Percentiles rank a stretch among this genome's conserved stretches.
phyloP scores from a whole-genome alignment of 2,888 invertebrate species.

The Nowickia ferox region DNA sequence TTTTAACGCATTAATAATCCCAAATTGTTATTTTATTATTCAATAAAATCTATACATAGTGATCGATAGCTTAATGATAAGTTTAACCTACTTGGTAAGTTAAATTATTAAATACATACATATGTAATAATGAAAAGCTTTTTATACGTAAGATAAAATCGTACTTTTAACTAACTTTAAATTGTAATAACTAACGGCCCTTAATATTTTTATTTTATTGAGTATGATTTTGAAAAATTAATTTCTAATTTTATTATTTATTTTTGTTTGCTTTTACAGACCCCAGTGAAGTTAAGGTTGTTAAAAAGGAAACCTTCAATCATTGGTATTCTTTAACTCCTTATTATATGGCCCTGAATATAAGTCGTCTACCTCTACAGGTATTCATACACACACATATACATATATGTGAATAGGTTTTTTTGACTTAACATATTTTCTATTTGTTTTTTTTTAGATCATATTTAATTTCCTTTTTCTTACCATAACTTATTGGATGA shows the following conservation, averaged over 20 bases:
- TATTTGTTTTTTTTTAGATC: conserved; percentile 81
- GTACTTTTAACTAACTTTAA: no score
- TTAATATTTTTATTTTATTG: no score
- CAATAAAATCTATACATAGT: no score
- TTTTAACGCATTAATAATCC: no score
- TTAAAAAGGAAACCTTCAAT: conserved; percentile 88
- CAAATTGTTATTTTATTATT: no score
- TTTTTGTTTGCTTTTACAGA: conserved; percentile 81
- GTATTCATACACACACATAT: conserved; percentile 74
- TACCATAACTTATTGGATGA: conserved; percentile 86
- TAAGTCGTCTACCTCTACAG: conserved; percentile 86
- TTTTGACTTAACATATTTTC: background rate
- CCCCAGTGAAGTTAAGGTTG: conserved; percentile 87
- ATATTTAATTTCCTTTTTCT: conserved; percentile 86
- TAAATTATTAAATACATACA: no score
- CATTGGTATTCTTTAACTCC: conserved; percentile 87
- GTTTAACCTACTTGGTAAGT: no score
- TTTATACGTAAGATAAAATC: no score
- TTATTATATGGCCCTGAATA: conserved; percentile 86
- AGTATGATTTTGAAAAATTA: background rate
- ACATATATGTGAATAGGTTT: conserved; percentile 31
- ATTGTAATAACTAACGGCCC: no score
- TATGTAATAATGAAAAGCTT: no score
- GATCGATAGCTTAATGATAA: no score
- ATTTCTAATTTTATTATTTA: background rate